Percentiles rank a stretch among this genome's conserved stretches.
Evolutionary conservation across 2,113 vertebrate genomes (phyloP).

Genomic region (Boleophthalmus pectinirostris): DNA sequence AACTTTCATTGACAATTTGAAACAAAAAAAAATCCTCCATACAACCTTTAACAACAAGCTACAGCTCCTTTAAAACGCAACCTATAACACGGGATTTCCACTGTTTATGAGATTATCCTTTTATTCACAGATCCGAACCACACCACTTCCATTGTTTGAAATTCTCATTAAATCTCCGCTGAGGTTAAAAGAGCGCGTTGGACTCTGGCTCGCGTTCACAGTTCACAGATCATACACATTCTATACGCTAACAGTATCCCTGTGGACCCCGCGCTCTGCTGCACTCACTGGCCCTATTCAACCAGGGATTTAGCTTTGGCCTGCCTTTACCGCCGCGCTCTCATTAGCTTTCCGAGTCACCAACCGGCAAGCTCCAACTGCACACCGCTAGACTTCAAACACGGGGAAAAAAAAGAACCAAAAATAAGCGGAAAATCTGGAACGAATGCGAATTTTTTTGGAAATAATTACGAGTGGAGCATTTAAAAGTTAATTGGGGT

Average conservation of each 20-base stretch:
- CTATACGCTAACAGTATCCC: constrained; percentile 4
- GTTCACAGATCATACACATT: constrained; percentile 3
- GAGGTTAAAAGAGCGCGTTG: constrained; percentile 4
- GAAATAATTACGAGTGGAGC: neutral
- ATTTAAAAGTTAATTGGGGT: constrained; percentile 53
- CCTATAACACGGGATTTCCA: neutral
- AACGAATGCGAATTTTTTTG: neutral
- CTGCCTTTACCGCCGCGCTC: constrained; percentile 25
- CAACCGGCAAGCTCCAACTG: constrained; percentile 49
- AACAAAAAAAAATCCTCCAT: too few species aligned
- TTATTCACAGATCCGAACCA: neutral
- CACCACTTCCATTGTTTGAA: neutral
- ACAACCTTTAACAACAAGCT: too few species aligned
- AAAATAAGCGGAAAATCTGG: neutral
- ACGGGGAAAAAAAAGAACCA: constrained; percentile 37
- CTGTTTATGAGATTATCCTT: neutral
- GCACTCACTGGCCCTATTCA: constrained; percentile 12
- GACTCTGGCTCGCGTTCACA: constrained; percentile 1
- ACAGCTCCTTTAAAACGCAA: too few species aligned
- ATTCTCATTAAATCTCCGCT: constrained; percentile 3
- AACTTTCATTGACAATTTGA: too few species aligned
- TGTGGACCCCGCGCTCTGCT: neutral
- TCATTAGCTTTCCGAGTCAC: constrained; percentile 69
- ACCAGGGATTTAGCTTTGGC: constrained; percentile 26
- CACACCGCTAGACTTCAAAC: constrained; percentile 43